Base-by-base conservation (phyloP, 2,888 invertebrate species). In the Callyntrura sp. region DNA sequence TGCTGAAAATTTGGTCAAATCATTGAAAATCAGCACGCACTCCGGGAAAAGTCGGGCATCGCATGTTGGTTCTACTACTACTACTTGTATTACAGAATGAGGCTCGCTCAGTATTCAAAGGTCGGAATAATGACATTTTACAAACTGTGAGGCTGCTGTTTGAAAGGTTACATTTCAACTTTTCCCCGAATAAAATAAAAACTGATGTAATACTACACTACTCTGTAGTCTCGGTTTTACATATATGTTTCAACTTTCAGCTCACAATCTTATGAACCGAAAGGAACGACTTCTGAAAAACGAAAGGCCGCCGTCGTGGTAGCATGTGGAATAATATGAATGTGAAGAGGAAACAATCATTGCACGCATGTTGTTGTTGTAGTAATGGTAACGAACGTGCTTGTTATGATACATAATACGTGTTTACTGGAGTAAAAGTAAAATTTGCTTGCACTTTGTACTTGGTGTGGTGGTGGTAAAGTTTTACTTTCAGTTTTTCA, bases 131-230 rank as follows among this genome's bases (percentile, higher is more conserved):
- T 60, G 14, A 55, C 25, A 35, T 6, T 35, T 35, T 35, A 35
- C 51, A 51, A 8, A 62, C 17, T 82, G 35, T 14, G 35, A 68
- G 51, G 68, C n/a, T 43, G 17, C 62, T 73, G 28, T 55, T 73
- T 82, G 73, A 70, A 76, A 60, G 83, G 83, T 88, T 83, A 76
- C 51, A 78, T 88, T 88, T 88, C 78, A 88, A 62, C 57, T 83
- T 88, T 88, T 88, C 73, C 35, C 68, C 48, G 45, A 35, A 82
- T 28, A 43, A 35, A 25, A 76, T n/a, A 65, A 51, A 68, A 55
- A 79, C 65, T 62, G 1, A 17, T 51, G 45, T 70, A 76, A 55
- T 45, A 43, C 51, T 79, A 86, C 45, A 84, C 35, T n/a, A 84
- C 20, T 43, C 6, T 43, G 17, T n/a, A n/a, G 8, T 70, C n/a